These are phyloP conservation scores for Montipora capricornis DNA, from an alignment of 64 coral and sea anemone species.

Conservation along the genomic window DNA sequence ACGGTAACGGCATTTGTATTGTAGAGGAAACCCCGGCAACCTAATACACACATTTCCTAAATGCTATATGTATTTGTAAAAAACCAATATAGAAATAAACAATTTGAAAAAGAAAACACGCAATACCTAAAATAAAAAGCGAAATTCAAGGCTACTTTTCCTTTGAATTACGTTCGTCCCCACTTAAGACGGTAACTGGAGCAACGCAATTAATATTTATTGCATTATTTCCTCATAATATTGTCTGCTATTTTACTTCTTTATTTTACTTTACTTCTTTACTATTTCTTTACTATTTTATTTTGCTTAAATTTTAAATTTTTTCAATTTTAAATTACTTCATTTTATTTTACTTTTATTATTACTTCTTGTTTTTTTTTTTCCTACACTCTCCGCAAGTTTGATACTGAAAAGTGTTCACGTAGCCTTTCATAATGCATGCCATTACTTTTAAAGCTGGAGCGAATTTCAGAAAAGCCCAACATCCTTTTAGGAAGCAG, in stretches of 20 bases:
- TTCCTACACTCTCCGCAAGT: not conserved
- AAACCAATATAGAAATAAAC: not conserved
- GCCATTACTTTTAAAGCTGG: not conserved
- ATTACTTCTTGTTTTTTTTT: not conserved
- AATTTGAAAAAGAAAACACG: not conserved
- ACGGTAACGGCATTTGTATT: no score
- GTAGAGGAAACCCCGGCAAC: no score
- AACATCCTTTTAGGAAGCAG: not conserved
- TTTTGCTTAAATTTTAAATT: no score
- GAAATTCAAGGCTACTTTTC: not conserved
- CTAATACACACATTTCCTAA: no score
- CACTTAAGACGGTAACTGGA: not conserved
- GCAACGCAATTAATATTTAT: not conserved
- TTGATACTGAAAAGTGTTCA: conserved; percentile 4
- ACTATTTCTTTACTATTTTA: no score
- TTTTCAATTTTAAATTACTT: no score
- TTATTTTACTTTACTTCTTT: no score
- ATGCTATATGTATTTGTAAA: no score
- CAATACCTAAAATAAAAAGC: not conserved
- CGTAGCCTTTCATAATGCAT: not conserved
- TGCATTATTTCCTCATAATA: not conserved
- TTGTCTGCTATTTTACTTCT: not conserved
- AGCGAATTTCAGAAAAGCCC: conserved; percentile 4
- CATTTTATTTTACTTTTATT: no score
- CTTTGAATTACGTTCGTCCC: not conserved